Conservation (phyloP, 2,797 vertebrate genomes). For the Fistularia commersonii region DNA sequence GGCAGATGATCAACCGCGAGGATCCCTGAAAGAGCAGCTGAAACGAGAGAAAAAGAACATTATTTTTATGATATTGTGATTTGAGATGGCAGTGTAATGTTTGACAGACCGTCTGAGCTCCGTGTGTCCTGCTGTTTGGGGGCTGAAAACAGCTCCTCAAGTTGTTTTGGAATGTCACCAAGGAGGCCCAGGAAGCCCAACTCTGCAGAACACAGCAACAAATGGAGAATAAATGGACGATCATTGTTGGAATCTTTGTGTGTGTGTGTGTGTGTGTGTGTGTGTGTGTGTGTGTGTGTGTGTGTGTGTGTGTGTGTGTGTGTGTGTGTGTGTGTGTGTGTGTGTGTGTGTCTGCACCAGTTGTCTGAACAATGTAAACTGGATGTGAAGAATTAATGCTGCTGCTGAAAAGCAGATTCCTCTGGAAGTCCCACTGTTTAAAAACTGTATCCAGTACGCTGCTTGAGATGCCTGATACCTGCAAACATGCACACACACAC, state of each 20-base stretch:
- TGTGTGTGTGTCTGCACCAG: slow-evolving; percentile 50
- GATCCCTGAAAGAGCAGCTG: too few relatives aligned
- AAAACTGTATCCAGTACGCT: slow-evolving; percentile 53
- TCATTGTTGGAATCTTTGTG: not conserved
- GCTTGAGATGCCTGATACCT: slow-evolving; percentile 56
- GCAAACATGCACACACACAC: slow-evolving; percentile 27
- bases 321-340: slow-evolving; percentile 2
- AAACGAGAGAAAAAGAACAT: not conserved
- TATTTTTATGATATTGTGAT: not conserved
- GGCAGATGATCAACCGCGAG: too few relatives aligned
- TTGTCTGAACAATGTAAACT: slow-evolving; percentile 71
- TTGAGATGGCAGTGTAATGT: not conserved
- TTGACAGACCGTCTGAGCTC: slow-evolving; percentile 39
- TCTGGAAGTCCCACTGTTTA: slow-evolving; percentile 64
- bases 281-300: not conserved
- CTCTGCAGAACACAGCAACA: slow-evolving; percentile 59
- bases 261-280: too few relatives aligned
- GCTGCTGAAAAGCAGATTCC: slow-evolving; percentile 56
- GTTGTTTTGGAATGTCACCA: slow-evolving; percentile 61
- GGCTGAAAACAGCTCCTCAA: slow-evolving; percentile 63
- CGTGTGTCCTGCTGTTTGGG: slow-evolving; percentile 15
- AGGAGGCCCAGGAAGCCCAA: slow-evolving; percentile 84
- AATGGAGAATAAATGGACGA: slow-evolving; percentile 3
- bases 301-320: too few relatives aligned
- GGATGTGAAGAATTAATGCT: slow-evolving; percentile 49